These are phyloP conservation scores for Morone chrysops DNA, from an alignment of 2,113 vertebrate genomes.

Conservation along the genomic window DNA sequence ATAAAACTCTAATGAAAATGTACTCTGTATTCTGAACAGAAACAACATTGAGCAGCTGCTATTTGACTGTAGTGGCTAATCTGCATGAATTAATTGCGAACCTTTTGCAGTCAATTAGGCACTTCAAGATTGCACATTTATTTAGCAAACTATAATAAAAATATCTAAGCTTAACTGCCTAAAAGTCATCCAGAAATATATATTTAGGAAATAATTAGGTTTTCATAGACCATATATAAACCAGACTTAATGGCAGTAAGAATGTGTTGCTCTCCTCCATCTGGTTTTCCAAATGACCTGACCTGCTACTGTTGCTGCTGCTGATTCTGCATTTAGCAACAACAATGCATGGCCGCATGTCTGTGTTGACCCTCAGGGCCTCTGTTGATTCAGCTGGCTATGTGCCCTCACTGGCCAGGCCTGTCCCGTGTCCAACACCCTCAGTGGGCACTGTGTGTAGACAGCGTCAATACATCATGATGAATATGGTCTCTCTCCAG, in stretches of 20 bases:
- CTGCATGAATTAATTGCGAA: background rate
- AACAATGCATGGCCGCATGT: slow-evolving; percentile 56
- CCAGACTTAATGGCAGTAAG: background rate
- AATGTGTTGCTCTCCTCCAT: slow-evolving; percentile 21
- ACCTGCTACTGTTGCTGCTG: slow-evolving; percentile 54
- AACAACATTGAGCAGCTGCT: no score
- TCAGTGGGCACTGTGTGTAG: slow-evolving; percentile 23
- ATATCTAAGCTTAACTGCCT: background rate
- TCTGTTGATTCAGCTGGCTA: slow-evolving; percentile 79
- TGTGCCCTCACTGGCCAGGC: slow-evolving; percentile 40
- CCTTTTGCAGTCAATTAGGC: background rate
- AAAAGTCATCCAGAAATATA: background rate
- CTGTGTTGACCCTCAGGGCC: slow-evolving; percentile 49
- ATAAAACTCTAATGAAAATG: background rate
- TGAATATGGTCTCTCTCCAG: slow-evolving; percentile 22
- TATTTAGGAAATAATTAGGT: background rate
- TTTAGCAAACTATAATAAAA: background rate
- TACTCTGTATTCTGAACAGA: background rate
- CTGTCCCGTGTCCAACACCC: slow-evolving; percentile 43
- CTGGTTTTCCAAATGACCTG: slow-evolving; percentile 33
- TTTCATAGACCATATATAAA: slow-evolving; percentile 1
- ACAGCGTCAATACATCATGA: slow-evolving; percentile 55
- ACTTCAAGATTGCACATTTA: background rate
- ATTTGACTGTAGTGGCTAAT: no score
- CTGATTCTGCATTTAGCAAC: slow-evolving; percentile 71